Conservation (phyloP, 2,113 vertebrate species). For the Oryzias celebensis region DNA sequence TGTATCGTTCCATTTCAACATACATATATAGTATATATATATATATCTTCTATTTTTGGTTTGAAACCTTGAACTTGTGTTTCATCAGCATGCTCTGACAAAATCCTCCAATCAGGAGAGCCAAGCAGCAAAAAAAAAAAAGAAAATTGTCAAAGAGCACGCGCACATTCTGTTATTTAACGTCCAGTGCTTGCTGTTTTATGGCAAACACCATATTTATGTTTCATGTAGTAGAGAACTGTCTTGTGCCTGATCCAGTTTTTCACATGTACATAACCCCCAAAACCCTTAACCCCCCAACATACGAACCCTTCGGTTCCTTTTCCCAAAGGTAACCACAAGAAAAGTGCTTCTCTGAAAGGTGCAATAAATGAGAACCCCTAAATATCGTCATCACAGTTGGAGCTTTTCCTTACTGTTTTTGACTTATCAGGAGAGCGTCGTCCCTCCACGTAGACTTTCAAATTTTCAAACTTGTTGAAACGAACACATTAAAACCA, state of each 20-base stretch:
- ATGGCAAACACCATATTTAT: slow-evolving; percentile 49
- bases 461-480: slow-evolving; percentile 34
- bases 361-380: slow-evolving; percentile 59
- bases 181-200: slow-evolving; percentile 51
- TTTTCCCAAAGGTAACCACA: slow-evolving; percentile 26
- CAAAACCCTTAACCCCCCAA: not conserved
- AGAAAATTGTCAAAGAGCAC: slow-evolving; percentile 30
- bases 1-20: not conserved
- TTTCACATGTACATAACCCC: slow-evolving; percentile 46
- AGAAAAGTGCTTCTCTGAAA: slow-evolving; percentile 54
- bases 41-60: slow-evolving; percentile 40
- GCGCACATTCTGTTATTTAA: slow-evolving; percentile 15
- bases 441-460: slow-evolving; percentile 3
- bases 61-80: slow-evolving; percentile 7
- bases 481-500: slow-evolving; percentile 27
- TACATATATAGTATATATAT: slow-evolving; percentile 27
- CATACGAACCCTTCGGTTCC: slow-evolving; percentile 10
- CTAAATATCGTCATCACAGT: slow-evolving; percentile 16
- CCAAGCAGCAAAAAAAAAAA: slow-evolving; percentile 59
- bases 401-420: slow-evolving; percentile 28
- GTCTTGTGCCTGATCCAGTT: slow-evolving; percentile 67
- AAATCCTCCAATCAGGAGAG: slow-evolving; percentile 18
- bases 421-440: slow-evolving; percentile 10
- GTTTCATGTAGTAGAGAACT: slow-evolving; percentile 61
- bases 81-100: slow-evolving; percentile 28